Base-by-base conservation (phyloP, 1,140 invertebrate genomes). In the Drosophila littoralis region DNA sequence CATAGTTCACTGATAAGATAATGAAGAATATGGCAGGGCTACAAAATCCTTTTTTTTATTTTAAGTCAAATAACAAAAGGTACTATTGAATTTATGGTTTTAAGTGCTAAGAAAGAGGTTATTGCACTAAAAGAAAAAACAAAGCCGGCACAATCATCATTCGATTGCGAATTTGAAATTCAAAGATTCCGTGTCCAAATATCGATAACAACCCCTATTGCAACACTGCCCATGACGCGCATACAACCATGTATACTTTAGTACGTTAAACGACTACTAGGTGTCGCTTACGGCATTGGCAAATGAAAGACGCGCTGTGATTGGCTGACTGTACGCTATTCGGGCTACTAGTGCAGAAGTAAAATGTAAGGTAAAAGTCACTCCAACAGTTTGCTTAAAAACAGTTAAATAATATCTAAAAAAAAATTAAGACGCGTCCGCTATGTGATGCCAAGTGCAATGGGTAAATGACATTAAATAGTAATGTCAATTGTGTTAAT, bases 331-430 rank as follows among this genome's bases (percentile, higher is more conserved):
- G 84, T 89, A 89, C 84, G 76, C 72, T 75, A 70, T 67, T 79
- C 72, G 66, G 70, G 77, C 74, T 72, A 54, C 69, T 74, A 72
- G 75, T 70, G 76, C 64, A 67, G 65, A 77, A 81, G 45, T 79
- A 77, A 82, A 79, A 81, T 89, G 77, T 89, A 90, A 89, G 84
- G 84, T 84, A 89, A 90, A 81, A 79, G 77, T 77, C 50, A 73
- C 79, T 81, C 80, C 80, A 72, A 61, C 66, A 79, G 76, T 73
- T 78, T 68, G 74, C 57, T 70, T 60, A 77, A 84, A 76, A 80
- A 54, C 75, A 74, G 84, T 90, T 89, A 76, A 84, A 90, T 84
- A 89, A 84, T 79, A 61, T 71, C 57, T 5, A 73, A 84, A 75
- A 81, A 76, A 71, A 60, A 73, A 79, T 66, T 52, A 42, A 63